Percentiles rank a stretch among this genome's conserved stretches.
These are phyloP conservation scores for Spinibarbus caldwelli DNA, from an alignment of 2,797 vertebrate species.

Conservation along the genomic window DNA sequence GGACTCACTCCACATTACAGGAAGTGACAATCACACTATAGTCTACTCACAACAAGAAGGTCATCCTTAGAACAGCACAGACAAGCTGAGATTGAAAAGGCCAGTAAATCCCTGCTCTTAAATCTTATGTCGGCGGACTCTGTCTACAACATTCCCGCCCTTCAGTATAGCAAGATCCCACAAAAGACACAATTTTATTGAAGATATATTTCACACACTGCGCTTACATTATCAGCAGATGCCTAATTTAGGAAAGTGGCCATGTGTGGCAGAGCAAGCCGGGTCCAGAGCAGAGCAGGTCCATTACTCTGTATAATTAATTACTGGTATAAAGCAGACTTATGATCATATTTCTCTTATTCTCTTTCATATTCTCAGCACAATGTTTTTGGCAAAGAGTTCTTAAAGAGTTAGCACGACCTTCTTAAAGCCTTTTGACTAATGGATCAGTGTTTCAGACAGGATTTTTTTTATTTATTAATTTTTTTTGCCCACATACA, in stretches of 20 bases:
- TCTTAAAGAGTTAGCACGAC: neutral
- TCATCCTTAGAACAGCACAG: conserved; percentile 29
- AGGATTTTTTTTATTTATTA: no score
- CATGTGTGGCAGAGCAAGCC: conserved; percentile 57
- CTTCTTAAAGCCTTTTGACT: neutral
- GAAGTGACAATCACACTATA: conserved; percentile 24
- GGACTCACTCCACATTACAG: neutral
- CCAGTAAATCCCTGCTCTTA: conserved; percentile 22
- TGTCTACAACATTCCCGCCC: neutral
- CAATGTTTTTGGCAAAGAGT: conserved; percentile 8
- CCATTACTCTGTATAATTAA: conserved; percentile 42
- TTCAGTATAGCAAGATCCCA: neutral
- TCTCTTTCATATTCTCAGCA: neutral
- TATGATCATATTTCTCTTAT: conserved; percentile 1
- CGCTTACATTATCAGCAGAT: conserved; percentile 56
- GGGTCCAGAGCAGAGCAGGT: conserved; percentile 4
- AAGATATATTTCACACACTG: conserved; percentile 52
- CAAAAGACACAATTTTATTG: conserved; percentile 50
- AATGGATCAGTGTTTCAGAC: conserved; percentile 19
- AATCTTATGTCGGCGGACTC: neutral
- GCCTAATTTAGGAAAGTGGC: conserved; percentile 72
- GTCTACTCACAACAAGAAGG: conserved; percentile 34
- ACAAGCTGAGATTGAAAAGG: conserved; percentile 22
- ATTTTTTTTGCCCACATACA: neutral
- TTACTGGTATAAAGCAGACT: conserved; percentile 30